Base-by-base conservation (phyloP, 1,140 invertebrate genomes). In the Mya arenaria region DNA sequence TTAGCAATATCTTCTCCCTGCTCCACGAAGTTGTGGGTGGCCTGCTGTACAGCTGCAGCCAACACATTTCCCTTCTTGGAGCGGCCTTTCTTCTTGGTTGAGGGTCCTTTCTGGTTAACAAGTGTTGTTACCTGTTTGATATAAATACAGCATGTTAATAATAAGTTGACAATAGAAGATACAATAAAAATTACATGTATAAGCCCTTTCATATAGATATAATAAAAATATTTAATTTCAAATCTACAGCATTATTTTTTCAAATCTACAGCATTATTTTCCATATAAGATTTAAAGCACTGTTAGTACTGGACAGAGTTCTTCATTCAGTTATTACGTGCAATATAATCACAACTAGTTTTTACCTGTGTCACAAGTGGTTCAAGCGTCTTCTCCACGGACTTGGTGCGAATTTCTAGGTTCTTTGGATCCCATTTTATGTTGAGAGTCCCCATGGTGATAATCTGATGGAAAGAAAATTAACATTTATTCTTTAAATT, bases 351-450 rank as follows among this genome's bases (percentile, higher is more conserved):
- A 23, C 63, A 36, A 30, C 62, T 44, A 66, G 41, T 4, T 39
- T 58, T 89, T 85, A 99, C 98, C 95, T 99, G 98, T 78, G 99
- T 94, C 63, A 99, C 98, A 15, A 99, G 93, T 1, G 98, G 98
- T 92, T 99, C 98, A 80, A 99, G 93, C 0, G 98, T 99, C 89
- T 98, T 97, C 91, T 99, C 98, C 44, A 99, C 98, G 0, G 98
- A 98, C 95, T 98, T 97, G n/a, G 98, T 99, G 37, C 97, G 95
- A 77, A 99, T 99, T 94, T 99, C 98, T 88, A 99, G 93, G 94
- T 99, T 99, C 92, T 98, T 99, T 58, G 98, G 97, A 94, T 99
- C 97, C 98, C 98, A 98, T 94, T 89, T 86, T n/a, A 92, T 84
- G 72, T 91, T 87, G 10, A 92, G 79, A 41, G 86, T 85, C 55